Evolutionary conservation across 2,113 vertebrate species (phyloP), one percentile per base, ranked within the genome.

Genomic region (Regulus satrapa): DNA sequence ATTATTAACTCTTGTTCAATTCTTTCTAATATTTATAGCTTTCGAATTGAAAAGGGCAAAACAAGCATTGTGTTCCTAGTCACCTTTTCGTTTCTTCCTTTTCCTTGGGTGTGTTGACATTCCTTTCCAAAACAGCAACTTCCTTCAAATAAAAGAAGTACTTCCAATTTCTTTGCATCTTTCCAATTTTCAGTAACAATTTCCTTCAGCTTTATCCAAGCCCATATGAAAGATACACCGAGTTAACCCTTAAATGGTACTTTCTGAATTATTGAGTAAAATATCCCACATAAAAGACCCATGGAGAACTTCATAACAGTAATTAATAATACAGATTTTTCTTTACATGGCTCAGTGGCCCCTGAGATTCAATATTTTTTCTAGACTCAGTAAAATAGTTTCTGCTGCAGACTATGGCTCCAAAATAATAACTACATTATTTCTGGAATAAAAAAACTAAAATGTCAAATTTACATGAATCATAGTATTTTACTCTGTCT

Each of bases 391-490:
- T 32, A 87, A 34, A 91, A 86, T 17, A 89, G 31, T 92, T 96
- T 94, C 64, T 89, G 21, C 38, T 83, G 88, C 73, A 85, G 38
- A 87, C 38, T 94, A 75, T 25, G 55, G 68, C 93, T 96, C 63
- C 45, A 90, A 95, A 92, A 63, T 5, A 82, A 69, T 83, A 78
- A 84, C 78, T 87, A 49, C 36, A 85, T 92, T 94, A 94, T 75
- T 85, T 95, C 89, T 86, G 54, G 38, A 94, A 71, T 51, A 92
- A 97, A 96, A 96, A 89, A 34, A 16, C 5, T 41, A 78, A 81
- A 74, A 79, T 81, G 58, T 94, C 90, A 85, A 84, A 64, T 25
- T 85, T 24, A 76, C 25, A 83, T 63, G 72, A 95, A 88, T 16
- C 64, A 73, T 49, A 8, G 71, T 54, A 56, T 46, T 88, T 95